phyloP scores from a whole-genome alignment of 2,888 invertebrate genomes.

The Morinoia aosen region DNA sequence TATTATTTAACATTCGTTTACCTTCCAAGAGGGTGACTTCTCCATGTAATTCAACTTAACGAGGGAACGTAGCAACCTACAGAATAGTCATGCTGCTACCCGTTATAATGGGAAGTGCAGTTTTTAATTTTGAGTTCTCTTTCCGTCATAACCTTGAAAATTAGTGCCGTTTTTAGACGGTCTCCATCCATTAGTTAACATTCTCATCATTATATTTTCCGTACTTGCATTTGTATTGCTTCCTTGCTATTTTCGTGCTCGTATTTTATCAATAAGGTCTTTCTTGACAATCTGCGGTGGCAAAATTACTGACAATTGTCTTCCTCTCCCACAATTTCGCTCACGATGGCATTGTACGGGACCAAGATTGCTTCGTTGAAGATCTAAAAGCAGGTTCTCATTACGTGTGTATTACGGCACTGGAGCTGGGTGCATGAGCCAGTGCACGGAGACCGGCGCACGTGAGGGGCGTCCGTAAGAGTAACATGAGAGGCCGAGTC shows the following conservation, averaged over 20 bases:
- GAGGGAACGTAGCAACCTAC: no score
- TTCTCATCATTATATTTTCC: no score
- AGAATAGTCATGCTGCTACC: not conserved
- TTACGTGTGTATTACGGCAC: not conserved
- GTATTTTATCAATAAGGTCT: not conserved
- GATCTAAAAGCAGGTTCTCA: not conserved
- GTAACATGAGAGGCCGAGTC: conserved; percentile 8
- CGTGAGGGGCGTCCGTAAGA: conserved; percentile 8
- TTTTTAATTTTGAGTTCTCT: not conserved
- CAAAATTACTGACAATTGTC: not conserved
- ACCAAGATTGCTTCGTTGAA: not conserved
- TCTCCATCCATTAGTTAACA: not conserved
- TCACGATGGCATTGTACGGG: not conserved
- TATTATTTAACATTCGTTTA: no score
- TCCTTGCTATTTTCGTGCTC: not conserved
- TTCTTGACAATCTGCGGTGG: not conserved
- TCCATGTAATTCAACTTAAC: no score
- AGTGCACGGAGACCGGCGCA: not conserved
- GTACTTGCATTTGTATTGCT: not conserved
- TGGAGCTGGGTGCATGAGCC: not conserved
- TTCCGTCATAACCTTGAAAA: not conserved
- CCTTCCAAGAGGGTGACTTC: no score
- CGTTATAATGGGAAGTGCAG: not conserved
- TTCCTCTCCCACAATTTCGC: not conserved
- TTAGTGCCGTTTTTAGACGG: not conserved